A percentile compares a stretch with the other conserved stretches of the same genome.
phyloP scores from a whole-genome alignment of 1,140 invertebrate genomes.

The Augochlora pura region DNA sequence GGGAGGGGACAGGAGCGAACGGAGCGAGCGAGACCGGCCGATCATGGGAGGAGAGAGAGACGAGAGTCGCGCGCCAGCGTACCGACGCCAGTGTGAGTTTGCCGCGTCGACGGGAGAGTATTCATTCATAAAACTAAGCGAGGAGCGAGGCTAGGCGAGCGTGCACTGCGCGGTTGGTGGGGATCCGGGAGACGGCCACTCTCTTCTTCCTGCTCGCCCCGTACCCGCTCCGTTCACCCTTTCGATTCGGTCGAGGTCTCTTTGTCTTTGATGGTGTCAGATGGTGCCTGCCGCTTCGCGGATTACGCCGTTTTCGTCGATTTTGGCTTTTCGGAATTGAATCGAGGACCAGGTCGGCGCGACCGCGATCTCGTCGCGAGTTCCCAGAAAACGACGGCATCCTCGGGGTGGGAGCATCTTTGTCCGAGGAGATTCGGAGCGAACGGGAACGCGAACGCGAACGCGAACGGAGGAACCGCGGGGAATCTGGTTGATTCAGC shows the following conservation, averaged over 20 bases:
- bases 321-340: too few relatives aligned
- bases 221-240: slow-evolving; percentile 15
- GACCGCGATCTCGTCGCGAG: too few relatives aligned
- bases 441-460: too few relatives aligned
- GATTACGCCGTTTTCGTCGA: too few relatives aligned
- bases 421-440: too few relatives aligned
- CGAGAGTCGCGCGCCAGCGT: slow-evolving; percentile 36
- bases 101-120: slow-evolving; percentile 69
- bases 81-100: slow-evolving; percentile 48
- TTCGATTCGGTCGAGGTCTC: slow-evolving; percentile 13
- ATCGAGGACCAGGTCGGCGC: too few relatives aligned
- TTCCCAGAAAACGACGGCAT: too few relatives aligned
- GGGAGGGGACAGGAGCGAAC: neutral
- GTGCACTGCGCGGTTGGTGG: slow-evolving; percentile 48
- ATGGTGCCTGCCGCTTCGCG: too few relatives aligned
- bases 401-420: too few relatives aligned
- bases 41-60: slow-evolving; percentile 34
- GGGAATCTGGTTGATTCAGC: slow-evolving; percentile 23
- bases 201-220: slow-evolving; percentile 29
- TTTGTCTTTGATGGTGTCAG: too few relatives aligned
- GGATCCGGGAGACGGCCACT: slow-evolving; percentile 36
- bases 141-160: slow-evolving; percentile 63
- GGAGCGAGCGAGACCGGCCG: neutral
- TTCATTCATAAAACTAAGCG: slow-evolving; percentile 78
- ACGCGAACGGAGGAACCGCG: too few relatives aligned